These are phyloP conservation scores for Andrena haemorrhoa DNA, from an alignment of 2,888 invertebrate species.

Conservation along the genomic window DNA sequence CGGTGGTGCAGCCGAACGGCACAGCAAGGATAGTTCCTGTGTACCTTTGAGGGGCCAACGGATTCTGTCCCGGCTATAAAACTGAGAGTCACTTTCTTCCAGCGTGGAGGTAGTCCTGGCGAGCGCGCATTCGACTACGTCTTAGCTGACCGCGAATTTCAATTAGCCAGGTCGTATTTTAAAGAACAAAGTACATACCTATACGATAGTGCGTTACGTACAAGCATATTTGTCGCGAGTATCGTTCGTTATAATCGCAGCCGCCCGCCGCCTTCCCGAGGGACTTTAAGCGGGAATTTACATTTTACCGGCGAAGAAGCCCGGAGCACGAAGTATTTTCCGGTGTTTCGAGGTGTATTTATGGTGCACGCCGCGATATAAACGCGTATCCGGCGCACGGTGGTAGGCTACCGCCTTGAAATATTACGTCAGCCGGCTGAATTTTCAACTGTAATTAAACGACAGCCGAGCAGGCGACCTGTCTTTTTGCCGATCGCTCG, in stretches of 20 bases:
- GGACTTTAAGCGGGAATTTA: neutral
- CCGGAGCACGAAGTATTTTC: slow-evolving; percentile 3
- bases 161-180: slow-evolving; percentile 40
- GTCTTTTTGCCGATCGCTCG: slow-evolving; percentile 35
- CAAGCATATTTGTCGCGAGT: slow-evolving; percentile 1
- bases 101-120: slow-evolving; percentile 17
- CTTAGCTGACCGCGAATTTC: slow-evolving; percentile 39
- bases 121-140: slow-evolving; percentile 13
- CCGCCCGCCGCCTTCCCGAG: slow-evolving; percentile 1
- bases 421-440: neutral
- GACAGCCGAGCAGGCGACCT: neutral
- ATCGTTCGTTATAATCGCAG: slow-evolving; percentile 15
- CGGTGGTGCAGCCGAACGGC: no score
- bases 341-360: neutral
- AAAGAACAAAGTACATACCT: slow-evolving; percentile 10
- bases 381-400: neutral
- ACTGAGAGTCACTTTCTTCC: slow-evolving; percentile 14
- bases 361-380: neutral
- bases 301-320: neutral
- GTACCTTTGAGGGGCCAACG: neutral
- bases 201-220: slow-evolving; percentile 13
- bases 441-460: slow-evolving; percentile 25
- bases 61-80: neutral
- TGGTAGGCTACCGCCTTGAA: neutral
- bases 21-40: neutral